phyloP scores from a whole-genome alignment of 53 echinoderm and acorn worm genomes.

The Holothuria leucospilota region DNA sequence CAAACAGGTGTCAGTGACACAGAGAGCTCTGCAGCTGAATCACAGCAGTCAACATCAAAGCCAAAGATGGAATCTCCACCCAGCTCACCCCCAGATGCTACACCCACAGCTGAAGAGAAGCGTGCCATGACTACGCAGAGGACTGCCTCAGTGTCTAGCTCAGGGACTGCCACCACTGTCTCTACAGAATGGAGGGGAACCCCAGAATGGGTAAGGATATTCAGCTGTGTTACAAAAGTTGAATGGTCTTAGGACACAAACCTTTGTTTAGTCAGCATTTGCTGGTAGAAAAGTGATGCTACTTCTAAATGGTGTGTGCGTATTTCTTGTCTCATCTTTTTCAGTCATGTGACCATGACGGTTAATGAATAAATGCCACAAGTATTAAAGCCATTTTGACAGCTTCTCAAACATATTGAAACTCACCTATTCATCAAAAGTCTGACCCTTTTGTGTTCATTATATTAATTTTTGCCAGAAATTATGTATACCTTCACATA shows the following conservation, averaged over 20 bases:
- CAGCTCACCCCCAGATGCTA: conserved; percentile 33
- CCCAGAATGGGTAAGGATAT: conserved; percentile 86
- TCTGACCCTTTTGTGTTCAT: too few relatives aligned
- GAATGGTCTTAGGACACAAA: neutral
- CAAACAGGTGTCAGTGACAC: conserved; percentile 74
- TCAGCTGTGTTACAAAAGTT: neutral
- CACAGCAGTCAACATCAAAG: neutral
- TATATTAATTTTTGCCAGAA: too few relatives aligned
- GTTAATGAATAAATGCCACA: too few relatives aligned
- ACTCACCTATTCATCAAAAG: too few relatives aligned
- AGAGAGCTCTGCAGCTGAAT: conserved; percentile 78
- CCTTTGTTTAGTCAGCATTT: neutral
- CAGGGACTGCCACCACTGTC: conserved; percentile 71
- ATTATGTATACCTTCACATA: too few relatives aligned
- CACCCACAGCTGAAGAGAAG: conserved; percentile 51
- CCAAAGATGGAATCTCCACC: conserved; percentile 15
- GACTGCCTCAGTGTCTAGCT: conserved; percentile 79
- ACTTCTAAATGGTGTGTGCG: too few relatives aligned
- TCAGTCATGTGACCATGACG: too few relatives aligned
- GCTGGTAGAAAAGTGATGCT: too few relatives aligned
- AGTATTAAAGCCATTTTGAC: too few relatives aligned
- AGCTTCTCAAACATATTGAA: too few relatives aligned
- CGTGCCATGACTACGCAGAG: conserved; percentile 64
- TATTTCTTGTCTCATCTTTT: too few relatives aligned
- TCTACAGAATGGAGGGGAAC: conserved; percentile 89